phyloP scores from a whole-genome alignment of 2,888 invertebrate species.

The Dicycla oo region DNA sequence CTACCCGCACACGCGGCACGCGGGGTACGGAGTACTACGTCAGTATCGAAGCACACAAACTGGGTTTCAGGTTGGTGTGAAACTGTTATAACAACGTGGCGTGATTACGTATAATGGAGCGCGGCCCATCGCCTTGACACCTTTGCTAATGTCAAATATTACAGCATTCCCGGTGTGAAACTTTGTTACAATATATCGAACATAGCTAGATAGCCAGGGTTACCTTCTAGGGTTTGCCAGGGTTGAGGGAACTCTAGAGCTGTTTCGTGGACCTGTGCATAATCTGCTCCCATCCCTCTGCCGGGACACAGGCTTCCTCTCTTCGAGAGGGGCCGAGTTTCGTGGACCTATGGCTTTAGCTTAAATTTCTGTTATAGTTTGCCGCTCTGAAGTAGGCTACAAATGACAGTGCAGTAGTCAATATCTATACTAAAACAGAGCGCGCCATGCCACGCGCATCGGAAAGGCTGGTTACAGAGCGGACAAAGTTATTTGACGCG shows the following conservation, averaged over 20 bases:
- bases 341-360: not conserved
- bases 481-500: too few relatives aligned
- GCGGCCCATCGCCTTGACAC: conserved; percentile 58
- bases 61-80: conserved; percentile 6
- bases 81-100: conserved; percentile 23
- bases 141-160: conserved; percentile 58
- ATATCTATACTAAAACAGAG: too few relatives aligned
- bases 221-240: too few relatives aligned
- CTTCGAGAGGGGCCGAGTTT: not conserved
- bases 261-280: not conserved
- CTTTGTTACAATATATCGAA: not conserved
- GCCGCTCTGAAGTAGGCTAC: too few relatives aligned
- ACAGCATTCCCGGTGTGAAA: conserved; percentile 14
- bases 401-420: too few relatives aligned
- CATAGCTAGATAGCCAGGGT: not conserved
- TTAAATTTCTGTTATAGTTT: not conserved
- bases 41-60: conserved; percentile 3
- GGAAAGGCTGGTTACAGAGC: too few relatives aligned
- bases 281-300: too few relatives aligned
- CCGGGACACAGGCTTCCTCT: too few relatives aligned
- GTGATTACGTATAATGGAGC: conserved; percentile 37
- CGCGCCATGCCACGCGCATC: too few relatives aligned
- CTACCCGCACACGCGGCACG: too few relatives aligned
- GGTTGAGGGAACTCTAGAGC: not conserved
- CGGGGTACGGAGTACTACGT: too few relatives aligned